Evolutionary conservation across 2,888 invertebrate genomes (phyloP), one percentile per base, ranked within the genome.

Genomic region (Apamea sordens): DNA sequence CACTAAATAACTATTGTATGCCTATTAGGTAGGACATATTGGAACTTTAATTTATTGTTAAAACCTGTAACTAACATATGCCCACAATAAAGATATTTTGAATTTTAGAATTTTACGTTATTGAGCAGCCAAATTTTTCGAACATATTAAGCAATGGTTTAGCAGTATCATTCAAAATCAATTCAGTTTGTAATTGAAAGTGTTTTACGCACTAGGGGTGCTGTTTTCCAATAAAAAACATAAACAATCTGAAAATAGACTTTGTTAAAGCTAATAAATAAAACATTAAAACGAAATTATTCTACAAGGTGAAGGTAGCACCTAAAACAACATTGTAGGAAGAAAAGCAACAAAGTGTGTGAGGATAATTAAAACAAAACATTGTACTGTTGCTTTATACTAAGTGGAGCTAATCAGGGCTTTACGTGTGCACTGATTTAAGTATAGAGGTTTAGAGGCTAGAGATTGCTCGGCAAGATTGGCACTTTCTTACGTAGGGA

Each of bases 311-410:
- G 76, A 77, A 76, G 28, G 56, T 61, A 47, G 71, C 18, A 67
- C 87, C 82, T 88, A 84, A 86, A 88, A 82, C 61, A 89, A 88
- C 75, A 81, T 18, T 53, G 79, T 44, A 18, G 11, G 24, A 72
- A 73, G 82, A 86, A 88, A 50, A 70, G 73, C 73, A 74, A 83
- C 69, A 82, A 78, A 80, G 72, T 67, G 73, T 77, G 64, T 80
- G 59, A 77, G 77, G 71, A 86, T 83, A 84, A 89, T 89, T 88
- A 76, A 83, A 88, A 81, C 82, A 88, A 73, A 88, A 89, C 81
- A 89, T 47, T 59, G 41, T 67, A 18, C 13, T 84, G 80, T 82
- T 88, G 63, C 86, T 77, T 69, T 65, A 67, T 73, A 56, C 44
- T 68, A 76, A 76, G 77, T 76, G 67, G 21, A 68, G 41, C 28